These are phyloP conservation scores for Heliconius ismenius DNA, from an alignment of 2,888 invertebrate genomes.

Conservation along the genomic window DNA sequence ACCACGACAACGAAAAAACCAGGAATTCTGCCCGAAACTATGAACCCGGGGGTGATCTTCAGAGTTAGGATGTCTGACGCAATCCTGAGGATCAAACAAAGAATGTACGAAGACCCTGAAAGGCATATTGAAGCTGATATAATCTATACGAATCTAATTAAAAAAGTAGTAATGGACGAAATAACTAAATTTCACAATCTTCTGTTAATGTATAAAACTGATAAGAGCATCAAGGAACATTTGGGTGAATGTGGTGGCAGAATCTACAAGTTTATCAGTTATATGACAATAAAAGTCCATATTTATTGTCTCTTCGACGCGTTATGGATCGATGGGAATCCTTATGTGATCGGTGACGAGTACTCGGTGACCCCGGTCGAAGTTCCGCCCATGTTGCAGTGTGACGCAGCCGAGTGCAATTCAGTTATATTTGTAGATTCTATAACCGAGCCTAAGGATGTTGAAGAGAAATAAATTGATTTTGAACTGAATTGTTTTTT, in stretches of 20 bases:
- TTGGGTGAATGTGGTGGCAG: constrained; percentile 74
- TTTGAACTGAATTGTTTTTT: constrained; percentile 33
- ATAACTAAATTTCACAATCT: constrained; percentile 76
- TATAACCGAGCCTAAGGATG: constrained; percentile 73
- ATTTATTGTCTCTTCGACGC: constrained; percentile 76
- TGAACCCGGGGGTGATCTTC: constrained; percentile 77
- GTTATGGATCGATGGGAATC: constrained; percentile 76
- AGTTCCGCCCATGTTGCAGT: constrained; percentile 72
- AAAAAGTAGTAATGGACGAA: constrained; percentile 75
- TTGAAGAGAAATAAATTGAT: constrained; percentile 55
- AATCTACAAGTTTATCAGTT: constrained; percentile 76
- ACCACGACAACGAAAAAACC: constrained; percentile 66
- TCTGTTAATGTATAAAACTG: constrained; percentile 73
- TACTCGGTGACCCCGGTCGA: constrained; percentile 76
- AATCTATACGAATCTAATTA: constrained; percentile 74
- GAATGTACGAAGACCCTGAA: constrained; percentile 77
- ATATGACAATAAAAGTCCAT: constrained; percentile 76
- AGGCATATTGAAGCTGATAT: constrained; percentile 75
- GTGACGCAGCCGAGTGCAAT: constrained; percentile 74
- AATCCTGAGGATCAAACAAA: constrained; percentile 70
- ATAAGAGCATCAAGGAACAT: constrained; percentile 74
- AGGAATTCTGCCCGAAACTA: constrained; percentile 70
- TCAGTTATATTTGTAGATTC: constrained; percentile 75
- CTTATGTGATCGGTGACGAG: constrained; percentile 76
- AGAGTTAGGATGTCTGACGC: constrained; percentile 76